These are phyloP conservation scores for Diaphora mendica DNA, from an alignment of 2,888 invertebrate species.

Conservation along the genomic window DNA sequence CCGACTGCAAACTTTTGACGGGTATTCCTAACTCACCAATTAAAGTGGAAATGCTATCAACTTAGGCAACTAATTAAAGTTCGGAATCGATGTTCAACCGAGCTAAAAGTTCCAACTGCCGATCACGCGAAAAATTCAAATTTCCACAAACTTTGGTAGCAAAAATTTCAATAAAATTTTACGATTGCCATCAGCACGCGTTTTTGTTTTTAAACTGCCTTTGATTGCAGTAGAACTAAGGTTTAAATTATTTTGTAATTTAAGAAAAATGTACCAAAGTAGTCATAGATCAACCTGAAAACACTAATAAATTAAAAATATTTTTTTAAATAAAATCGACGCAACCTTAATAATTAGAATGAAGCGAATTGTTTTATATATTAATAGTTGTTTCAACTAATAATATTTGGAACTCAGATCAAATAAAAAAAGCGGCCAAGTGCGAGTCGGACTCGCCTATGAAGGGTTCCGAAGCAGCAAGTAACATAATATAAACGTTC, in stretches of 20 bases:
- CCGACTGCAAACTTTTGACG: constrained; percentile 4
- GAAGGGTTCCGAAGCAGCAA: too few relatives aligned
- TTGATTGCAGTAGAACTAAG: neutral
- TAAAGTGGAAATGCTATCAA: constrained; percentile 31
- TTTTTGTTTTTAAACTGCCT: constrained; percentile 14
- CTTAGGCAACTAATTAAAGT: constrained; percentile 37
- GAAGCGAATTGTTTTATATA: too few relatives aligned
- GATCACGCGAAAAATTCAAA: constrained; percentile 36
- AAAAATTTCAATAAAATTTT: constrained; percentile 28
- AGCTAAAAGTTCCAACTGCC: constrained; percentile 19
- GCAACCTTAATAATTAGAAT: too few relatives aligned
- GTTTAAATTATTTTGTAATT: neutral
- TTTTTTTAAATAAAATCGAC: too few relatives aligned
- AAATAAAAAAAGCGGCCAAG: too few relatives aligned
- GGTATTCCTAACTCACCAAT: constrained; percentile 22
- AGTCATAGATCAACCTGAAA: neutral
- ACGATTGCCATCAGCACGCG: constrained; percentile 30
- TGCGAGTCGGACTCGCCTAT: too few relatives aligned
- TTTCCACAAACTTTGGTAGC: constrained; percentile 9
- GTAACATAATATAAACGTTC: too few relatives aligned
- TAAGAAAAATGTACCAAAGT: neutral
- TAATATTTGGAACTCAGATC: too few relatives aligned
- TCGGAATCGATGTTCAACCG: constrained; percentile 26
- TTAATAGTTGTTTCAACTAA: too few relatives aligned
- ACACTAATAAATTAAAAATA: neutral